phyloP scores from a whole-genome alignment of 2,888 invertebrate species.

The Neoaliturus tenellus region DNA sequence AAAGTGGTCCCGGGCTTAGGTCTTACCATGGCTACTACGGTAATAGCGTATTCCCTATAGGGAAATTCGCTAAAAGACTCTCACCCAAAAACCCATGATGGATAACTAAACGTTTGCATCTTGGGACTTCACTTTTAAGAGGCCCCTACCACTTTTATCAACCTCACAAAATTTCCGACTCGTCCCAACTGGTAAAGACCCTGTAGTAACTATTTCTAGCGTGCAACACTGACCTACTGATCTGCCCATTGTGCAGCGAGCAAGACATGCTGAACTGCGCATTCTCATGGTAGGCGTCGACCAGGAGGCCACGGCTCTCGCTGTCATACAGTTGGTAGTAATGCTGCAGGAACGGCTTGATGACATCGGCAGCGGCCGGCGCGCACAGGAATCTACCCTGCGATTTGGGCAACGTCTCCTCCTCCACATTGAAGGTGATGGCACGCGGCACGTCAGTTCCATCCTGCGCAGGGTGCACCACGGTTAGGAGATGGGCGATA shows the following conservation, averaged over 20 bases:
- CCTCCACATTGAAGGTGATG: conserved; percentile 90
- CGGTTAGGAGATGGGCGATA: too few relatives aligned
- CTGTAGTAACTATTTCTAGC: too few relatives aligned
- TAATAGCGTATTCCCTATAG: too few relatives aligned
- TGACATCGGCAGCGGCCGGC: conserved; percentile 80
- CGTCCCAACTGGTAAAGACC: not conserved
- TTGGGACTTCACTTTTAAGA: too few relatives aligned
- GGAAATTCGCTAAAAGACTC: too few relatives aligned
- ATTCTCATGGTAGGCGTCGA: conserved; percentile 93
- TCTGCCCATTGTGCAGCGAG: conserved; percentile 14
- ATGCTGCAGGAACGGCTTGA: conserved; percentile 90
- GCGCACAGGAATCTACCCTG: conserved; percentile 84
- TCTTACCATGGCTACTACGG: too few relatives aligned
- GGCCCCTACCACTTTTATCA: too few relatives aligned
- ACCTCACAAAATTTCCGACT: too few relatives aligned
- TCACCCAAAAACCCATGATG: too few relatives aligned
- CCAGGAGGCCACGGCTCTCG: conserved; percentile 83
- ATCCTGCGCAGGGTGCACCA: too few relatives aligned
- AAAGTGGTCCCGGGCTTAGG: too few relatives aligned
- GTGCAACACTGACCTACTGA: conserved; percentile 31
- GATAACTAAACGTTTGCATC: too few relatives aligned
- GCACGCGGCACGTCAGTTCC: conserved; percentile 89
- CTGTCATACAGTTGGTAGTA: conserved; percentile 91
- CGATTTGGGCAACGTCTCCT: conserved; percentile 80
- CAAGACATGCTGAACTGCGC: conserved; percentile 77